Evolutionary conservation across 2,113 vertebrate genomes (phyloP), one percentile per base, ranked within the genome.

Genomic region (Gavia stellata): DNA sequence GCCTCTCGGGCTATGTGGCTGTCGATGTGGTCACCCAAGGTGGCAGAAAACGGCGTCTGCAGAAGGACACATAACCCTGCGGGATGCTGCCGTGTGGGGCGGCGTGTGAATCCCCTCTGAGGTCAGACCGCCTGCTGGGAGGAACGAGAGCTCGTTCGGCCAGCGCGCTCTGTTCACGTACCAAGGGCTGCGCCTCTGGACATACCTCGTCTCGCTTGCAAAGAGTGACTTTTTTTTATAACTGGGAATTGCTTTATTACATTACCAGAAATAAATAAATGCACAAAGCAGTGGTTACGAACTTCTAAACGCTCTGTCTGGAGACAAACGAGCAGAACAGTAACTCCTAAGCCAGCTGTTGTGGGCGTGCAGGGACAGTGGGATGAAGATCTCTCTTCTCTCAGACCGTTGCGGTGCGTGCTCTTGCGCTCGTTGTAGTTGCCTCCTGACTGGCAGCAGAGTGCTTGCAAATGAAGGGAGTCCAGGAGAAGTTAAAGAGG

Each of bases 401-500:
- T 84, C 20, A 18, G 68, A 5, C 61, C 72, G 40, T 33, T 59
- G n/a, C 47, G 71, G 16, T 55, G 50, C 16, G 0, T 44, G 24
- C 45, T 53, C 50, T 47, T 5, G 24, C 3, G 3, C 45, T 52
- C 0, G 0, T 8, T 53, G 44, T 29, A 6, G 16, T 23, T 52
- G 44, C 17, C 36, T 55, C 9, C 65, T 63, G 66, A 1, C 42
- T 53, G 68, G 38, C 52, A 65, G 68, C 55, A 47, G 23, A 7
- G 12, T 12, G 29, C 31, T 82, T 2, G 3, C 21, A 45, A 29
- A 40, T 56, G 31, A 79, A 59, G 34, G 19, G 25, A 16, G 23
- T 26, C 33, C 29, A 17, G 49, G 44, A 40, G 42, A 26, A 65
- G 40, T 91, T 71, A 82, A 63, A 36, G 20, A 15, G 25, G 28